Evolutionary conservation across 1,140 invertebrate species (phyloP).

Genomic region (Pentalonia nigronervosa): DNA sequence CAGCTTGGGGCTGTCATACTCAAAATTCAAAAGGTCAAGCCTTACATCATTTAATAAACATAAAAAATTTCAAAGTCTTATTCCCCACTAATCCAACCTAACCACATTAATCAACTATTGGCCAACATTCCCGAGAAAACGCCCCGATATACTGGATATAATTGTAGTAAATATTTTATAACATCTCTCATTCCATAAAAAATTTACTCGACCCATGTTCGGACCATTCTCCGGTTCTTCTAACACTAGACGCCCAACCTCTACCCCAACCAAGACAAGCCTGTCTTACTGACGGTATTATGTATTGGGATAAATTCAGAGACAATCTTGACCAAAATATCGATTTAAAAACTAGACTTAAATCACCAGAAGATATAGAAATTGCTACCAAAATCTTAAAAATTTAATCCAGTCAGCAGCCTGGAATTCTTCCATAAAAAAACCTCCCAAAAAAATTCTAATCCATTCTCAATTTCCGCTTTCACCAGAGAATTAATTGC

Average conservation of each 20-base stretch:
- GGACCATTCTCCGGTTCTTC: neutral
- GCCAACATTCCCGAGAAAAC: neutral
- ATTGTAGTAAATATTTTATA: neutral
- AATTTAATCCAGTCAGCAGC: too few species aligned
- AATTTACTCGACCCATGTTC: neutral
- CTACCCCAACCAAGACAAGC: neutral
- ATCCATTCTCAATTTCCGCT: too few species aligned
- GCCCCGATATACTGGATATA: neutral
- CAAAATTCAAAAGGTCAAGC: neutral
- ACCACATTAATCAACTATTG: too few species aligned
- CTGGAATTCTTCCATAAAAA: too few species aligned
- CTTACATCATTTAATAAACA: neutral
- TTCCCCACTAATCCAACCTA: neutral
- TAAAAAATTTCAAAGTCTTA: neutral
- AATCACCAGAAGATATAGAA: too few species aligned
- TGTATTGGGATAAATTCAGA: too few species aligned
- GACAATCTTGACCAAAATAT: too few species aligned
- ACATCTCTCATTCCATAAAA: neutral
- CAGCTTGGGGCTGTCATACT: neutral
- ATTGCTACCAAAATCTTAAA: too few species aligned
- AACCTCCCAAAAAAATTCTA: too few species aligned
- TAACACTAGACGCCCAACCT: neutral
- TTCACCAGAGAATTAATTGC: too few species aligned
- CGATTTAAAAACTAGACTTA: too few species aligned
- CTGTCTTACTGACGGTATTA: neutral